Evolutionary conservation across 2,797 vertebrate genomes (phyloP).

Genomic region (Acrocephalus scirpaceus): DNA sequence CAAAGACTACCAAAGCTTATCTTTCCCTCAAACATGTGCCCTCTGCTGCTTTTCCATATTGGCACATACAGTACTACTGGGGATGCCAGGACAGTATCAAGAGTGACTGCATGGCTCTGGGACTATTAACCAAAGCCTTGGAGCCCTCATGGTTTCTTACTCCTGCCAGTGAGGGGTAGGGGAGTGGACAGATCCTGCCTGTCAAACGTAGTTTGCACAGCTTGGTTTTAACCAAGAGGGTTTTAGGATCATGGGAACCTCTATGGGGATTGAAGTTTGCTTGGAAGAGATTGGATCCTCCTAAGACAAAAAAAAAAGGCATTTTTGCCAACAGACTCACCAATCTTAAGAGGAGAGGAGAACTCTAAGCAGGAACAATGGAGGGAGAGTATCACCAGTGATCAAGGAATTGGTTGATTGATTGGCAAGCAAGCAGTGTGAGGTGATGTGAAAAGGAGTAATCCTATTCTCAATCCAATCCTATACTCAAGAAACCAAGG

Average conservation of each 20-base stretch:
- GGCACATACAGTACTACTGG: not conserved
- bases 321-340: not conserved
- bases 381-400: not conserved
- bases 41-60: not conserved
- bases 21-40: not conserved
- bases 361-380: not conserved
- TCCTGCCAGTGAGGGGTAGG: not conserved
- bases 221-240: not conserved
- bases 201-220: not conserved
- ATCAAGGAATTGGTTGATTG: not conserved
- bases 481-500: not conserved
- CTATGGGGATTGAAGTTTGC: not conserved
- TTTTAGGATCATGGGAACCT: not conserved
- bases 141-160: not conserved
- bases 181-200: not conserved
- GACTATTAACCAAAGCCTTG: not conserved
- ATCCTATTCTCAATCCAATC: not conserved
- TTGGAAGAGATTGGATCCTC: not conserved
- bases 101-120: not conserved
- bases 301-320: not conserved
- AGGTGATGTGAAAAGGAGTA: not conserved
- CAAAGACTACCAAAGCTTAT: not conserved
- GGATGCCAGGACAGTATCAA: not conserved
- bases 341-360: not conserved
- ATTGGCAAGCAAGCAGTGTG: not conserved